Percentiles rank a stretch among this genome's conserved stretches.
Conservation (phyloP, 2,888 invertebrate genomes). For the Automeris io region DNA sequence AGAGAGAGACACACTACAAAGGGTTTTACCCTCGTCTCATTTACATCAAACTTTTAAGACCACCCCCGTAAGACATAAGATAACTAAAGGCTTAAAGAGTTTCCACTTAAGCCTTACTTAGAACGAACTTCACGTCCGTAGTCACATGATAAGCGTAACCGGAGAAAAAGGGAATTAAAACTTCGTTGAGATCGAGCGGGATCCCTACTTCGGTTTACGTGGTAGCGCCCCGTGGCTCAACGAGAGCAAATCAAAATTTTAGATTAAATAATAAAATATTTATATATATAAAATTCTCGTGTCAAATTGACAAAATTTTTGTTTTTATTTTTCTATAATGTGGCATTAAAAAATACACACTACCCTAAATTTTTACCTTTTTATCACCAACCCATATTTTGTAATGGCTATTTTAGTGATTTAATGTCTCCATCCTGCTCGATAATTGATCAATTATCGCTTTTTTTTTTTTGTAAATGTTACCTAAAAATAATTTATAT, state of each 20-base stretch:
- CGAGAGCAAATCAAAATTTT: background rate
- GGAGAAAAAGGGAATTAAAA: conserved; percentile 40
- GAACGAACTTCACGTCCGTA: conserved; percentile 26
- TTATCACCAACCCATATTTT: too few species aligned
- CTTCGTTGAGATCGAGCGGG: conserved; percentile 17
- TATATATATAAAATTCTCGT: too few species aligned
- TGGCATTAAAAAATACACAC: too few species aligned
- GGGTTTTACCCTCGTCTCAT: conserved; percentile 27
- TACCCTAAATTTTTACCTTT: too few species aligned
- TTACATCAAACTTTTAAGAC: conserved; percentile 40
- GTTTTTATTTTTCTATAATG: too few species aligned
- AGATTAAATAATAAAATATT: too few species aligned
- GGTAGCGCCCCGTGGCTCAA: background rate
- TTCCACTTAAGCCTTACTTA: conserved; percentile 11
- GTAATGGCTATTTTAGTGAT: too few species aligned
- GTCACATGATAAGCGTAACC: conserved; percentile 33
- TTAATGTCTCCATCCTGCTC: too few species aligned
- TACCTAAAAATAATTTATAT: too few species aligned
- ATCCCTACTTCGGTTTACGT: conserved; percentile 6
- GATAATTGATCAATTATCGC: too few species aligned
- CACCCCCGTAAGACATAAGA: conserved; percentile 28
- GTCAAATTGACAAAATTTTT: too few species aligned
- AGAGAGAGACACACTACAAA: conserved; percentile 20
- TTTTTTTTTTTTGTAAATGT: too few species aligned
- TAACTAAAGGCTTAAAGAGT: conserved; percentile 34